Evolutionary conservation across 2,797 vertebrate genomes (phyloP).

Genomic region (Helostoma temminkii): DNA sequence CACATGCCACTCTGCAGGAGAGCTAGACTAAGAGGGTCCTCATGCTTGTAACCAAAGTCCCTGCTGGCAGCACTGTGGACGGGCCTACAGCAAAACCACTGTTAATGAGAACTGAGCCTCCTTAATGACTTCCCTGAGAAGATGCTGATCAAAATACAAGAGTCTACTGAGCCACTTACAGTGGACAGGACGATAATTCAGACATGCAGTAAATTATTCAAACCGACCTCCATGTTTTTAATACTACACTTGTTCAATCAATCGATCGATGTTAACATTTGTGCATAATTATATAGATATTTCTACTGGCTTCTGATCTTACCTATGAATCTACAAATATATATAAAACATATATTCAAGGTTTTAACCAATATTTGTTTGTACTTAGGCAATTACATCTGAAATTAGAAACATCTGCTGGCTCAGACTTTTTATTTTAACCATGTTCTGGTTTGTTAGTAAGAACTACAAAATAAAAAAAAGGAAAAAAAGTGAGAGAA

Average conservation of each 20-base stretch:
- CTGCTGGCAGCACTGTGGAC: constrained; percentile 47
- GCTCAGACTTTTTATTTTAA: constrained; percentile 27
- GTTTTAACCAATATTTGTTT: constrained; percentile 1
- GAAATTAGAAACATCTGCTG: no score
- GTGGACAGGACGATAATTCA: constrained; percentile 15
- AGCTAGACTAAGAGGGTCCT: constrained; percentile 56
- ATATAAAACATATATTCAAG: no score
- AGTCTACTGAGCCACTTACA: constrained; percentile 16
- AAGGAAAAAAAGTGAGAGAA: constrained; percentile 46
- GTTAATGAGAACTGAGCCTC: constrained; percentile 57
- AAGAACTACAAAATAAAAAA: no score
- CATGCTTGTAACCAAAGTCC: constrained; percentile 63
- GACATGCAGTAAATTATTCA: not conserved
- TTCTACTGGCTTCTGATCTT: not conserved
- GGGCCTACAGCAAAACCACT: constrained; percentile 45
- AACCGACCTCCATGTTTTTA: not conserved
- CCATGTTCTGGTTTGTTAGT: constrained; percentile 45
- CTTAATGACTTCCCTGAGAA: constrained; percentile 32
- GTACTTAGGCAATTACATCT: no score
- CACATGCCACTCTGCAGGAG: constrained; percentile 68
- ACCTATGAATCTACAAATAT: not conserved
- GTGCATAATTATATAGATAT: not conserved
- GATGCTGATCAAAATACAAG: constrained; percentile 25
- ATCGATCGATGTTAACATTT: no score
- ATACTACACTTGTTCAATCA: no score